Evolutionary conservation across 1,140 invertebrate genomes (phyloP), one percentile per base, ranked within the genome.

Genomic region (Bradysia coprophila): DNA sequence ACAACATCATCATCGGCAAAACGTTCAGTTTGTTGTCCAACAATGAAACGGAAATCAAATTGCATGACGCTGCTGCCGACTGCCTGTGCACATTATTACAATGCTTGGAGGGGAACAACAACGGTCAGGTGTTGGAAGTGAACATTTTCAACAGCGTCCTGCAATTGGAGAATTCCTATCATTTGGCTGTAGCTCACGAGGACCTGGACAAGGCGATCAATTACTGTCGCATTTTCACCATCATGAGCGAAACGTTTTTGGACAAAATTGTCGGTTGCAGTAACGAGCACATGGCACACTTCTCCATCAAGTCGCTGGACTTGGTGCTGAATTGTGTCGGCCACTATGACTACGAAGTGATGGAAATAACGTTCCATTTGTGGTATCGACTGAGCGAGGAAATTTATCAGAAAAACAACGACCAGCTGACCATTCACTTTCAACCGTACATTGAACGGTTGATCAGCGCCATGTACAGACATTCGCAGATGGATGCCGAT

Each of bases 311-410:
- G 58, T 76, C 84, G 11, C 64, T 98, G 41, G 88, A 98, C 57
- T 66, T 94, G 50, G 76, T 95, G 22, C 65, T 98, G 10, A 76
- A 83, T 8, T 95, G 93, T 67, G 85, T 90, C 31, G 88, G 89
- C 0, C 91, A 98, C 69, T 90, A 96, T 62, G 91, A 98, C 62
- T 98, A 94, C 68, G 91, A 95, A 81, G 81, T 98, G 31, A 88
- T 90, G 21, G 90, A 95, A 64, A 90, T 96, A 44, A 95, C 92
- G 3, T 98, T 98, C 56, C 87, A 91, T 59, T 70, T 98, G 40
- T 98, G 95, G 95, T 96, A 94, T 63, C 71, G 86, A 24, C 61
- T 98, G 32, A 95, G 92, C 10, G 94, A 98, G 67, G 79, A 86
- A 49, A 61, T 98, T 1, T 97, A 95, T 59, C 80, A 89, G 50